Base-by-base conservation (phyloP, 1,140 invertebrate species). In the Onthophagus taurus region DNA sequence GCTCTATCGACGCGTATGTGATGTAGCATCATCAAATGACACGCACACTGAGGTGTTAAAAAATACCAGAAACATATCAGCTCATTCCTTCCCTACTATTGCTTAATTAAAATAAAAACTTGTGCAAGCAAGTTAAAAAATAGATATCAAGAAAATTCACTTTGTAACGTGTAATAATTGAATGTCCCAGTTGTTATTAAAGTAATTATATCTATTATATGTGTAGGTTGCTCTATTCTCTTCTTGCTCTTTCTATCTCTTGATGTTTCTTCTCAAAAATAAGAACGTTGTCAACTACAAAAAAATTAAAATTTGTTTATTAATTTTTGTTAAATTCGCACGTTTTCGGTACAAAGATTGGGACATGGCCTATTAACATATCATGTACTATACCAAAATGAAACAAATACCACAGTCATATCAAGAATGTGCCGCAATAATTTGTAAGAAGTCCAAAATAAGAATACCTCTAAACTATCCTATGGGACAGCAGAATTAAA, bases 391-490 rank as follows among this genome's bases (percentile, higher is more conserved):
- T 58, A 56, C 56, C 52, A 51, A 33, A 52, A 46, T 52, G 54
- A 50, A 52, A 37, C 39, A 42, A 31, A 26, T 38, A 33, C 43
- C 47, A 34, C 31, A 36, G 49, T 50, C 50, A 53, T 51, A 51
- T 55, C 54, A 51, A 34, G n/a, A n/a, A 50, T 31, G 55, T 58
- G 55, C 55, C 55, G 53, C 53, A 58, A 36, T 58, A 55, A 52
- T 53, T 50, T n/a, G 41, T 49, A 45, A 29, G 26, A 41, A 41
- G 19, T 13, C 21, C 12, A n/a, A n/a, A n/a, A n/a, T n/a, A n/a
- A n/a, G n/a, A n/a, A n/a, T n/a, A n/a, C n/a, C n/a, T n/a, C n/a
- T n/a, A n/a, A n/a, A n/a, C n/a, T n/a, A n/a, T n/a, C n/a, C n/a
- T 42, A 39, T 30, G 55, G 52, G 55, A 58, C 55, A 58, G 52